phyloP scores from a whole-genome alignment of 2,888 invertebrate genomes.

The Drosophila borborema region DNA sequence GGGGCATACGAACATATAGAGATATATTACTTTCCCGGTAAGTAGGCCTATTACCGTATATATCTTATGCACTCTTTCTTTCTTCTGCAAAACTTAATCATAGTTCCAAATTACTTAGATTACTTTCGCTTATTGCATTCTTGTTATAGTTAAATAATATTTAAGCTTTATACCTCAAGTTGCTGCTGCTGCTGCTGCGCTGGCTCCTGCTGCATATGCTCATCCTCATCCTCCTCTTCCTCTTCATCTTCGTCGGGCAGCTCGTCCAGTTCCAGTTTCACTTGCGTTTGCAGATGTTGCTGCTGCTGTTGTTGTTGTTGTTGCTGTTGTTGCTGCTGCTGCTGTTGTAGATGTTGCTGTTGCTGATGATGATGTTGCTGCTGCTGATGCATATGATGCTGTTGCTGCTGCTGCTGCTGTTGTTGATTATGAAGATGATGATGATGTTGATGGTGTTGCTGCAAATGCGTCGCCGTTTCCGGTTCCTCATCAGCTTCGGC shows the following conservation, averaged over 20 bases:
- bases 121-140: too few species aligned
- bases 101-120: too few species aligned
- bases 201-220: constrained; percentile 38
- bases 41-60: background rate
- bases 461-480: constrained; percentile 58
- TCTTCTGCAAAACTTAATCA: too few species aligned
- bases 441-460: constrained; percentile 41
- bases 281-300: constrained; percentile 60
- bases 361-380: constrained; percentile 31
- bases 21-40: background rate
- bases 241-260: constrained; percentile 65
- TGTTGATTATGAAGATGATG: constrained; percentile 38
- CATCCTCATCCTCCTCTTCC: constrained; percentile 62
- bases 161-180: constrained; percentile 36
- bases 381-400: constrained; percentile 29
- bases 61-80: too few species aligned
- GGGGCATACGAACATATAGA: background rate
- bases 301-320: constrained; percentile 31
- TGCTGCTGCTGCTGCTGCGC: constrained; percentile 31
- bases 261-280: constrained; percentile 78
- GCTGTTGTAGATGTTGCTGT: constrained; percentile 25
- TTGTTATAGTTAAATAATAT: background rate
- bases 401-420: constrained; percentile 25
- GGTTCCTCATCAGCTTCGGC: constrained; percentile 81
- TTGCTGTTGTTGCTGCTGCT: constrained; percentile 19